phyloP scores from a whole-genome alignment of 2,888 invertebrate species.

The Agrilus mali region DNA sequence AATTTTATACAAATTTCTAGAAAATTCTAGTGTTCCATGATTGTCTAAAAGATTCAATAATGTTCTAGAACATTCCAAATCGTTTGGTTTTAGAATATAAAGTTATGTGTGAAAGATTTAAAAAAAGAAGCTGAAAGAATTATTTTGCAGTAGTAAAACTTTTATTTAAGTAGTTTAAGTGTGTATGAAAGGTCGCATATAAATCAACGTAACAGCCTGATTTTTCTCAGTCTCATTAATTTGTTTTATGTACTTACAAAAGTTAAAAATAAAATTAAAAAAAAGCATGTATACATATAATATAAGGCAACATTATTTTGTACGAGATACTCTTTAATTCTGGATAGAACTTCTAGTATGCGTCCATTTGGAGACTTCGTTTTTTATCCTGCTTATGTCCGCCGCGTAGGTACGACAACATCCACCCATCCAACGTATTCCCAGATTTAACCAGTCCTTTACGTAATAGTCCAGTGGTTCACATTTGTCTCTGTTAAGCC shows the following conservation, averaged over 20 bases:
- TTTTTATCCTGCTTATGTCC: slow-evolving; percentile 62
- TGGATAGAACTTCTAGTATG: slow-evolving; percentile 13
- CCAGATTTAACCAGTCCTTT: slow-evolving; percentile 67
- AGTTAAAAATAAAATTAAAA: background rate
- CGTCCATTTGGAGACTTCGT: slow-evolving; percentile 42
- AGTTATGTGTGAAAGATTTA: too few species aligned
- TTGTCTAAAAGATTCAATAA: too few species aligned
- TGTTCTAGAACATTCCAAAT: too few species aligned
- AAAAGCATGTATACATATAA: background rate
- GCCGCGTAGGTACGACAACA: slow-evolving; percentile 81
- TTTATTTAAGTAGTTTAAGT: too few species aligned
- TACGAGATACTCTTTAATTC: background rate
- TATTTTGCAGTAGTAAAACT: too few species aligned
- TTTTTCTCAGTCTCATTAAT: background rate
- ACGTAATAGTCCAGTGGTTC: slow-evolving; percentile 61
- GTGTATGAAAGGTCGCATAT: background rate
- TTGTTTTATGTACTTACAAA: slow-evolving; percentile 10
- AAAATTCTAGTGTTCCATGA: too few species aligned
- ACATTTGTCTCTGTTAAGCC: slow-evolving; percentile 59
- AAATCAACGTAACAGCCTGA: background rate
- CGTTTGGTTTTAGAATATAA: too few species aligned
- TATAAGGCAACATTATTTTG: background rate
- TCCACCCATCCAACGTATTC: slow-evolving; percentile 78
- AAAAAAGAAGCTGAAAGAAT: too few species aligned
- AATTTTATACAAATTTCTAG: too few species aligned